Percentiles rank a stretch among this genome's conserved stretches.
These are phyloP conservation scores for Euwallacea fornicatus DNA, from an alignment of 1,140 invertebrate species.

Conservation along the genomic window DNA sequence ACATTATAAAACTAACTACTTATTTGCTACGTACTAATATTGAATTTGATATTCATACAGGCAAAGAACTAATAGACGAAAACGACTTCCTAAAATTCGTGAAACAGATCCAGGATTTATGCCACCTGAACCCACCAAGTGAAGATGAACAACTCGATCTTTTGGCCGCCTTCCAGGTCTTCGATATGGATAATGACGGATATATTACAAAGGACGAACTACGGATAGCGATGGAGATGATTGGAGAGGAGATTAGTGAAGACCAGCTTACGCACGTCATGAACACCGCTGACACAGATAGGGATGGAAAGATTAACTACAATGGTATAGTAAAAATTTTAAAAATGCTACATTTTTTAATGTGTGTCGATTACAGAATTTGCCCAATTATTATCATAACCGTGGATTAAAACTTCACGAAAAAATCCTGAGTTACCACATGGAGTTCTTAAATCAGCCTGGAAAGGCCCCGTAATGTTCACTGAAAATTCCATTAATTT, in stretches of 20 bases:
- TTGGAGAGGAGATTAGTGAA: slow-evolving; percentile 73
- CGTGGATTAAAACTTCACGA: too few relatives aligned
- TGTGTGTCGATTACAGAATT: slow-evolving; percentile 59
- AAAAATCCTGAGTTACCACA: too few relatives aligned
- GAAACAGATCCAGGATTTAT: slow-evolving; percentile 66
- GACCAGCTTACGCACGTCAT: slow-evolving; percentile 71
- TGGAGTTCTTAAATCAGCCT: too few relatives aligned
- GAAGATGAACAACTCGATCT: slow-evolving; percentile 71
- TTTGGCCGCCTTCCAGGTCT: slow-evolving; percentile 75
- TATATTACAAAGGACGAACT: slow-evolving; percentile 77
- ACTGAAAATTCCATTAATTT: too few relatives aligned
- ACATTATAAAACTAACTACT: too few relatives aligned
- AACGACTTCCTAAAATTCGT: slow-evolving; percentile 73
- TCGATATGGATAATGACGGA: slow-evolving; percentile 75
- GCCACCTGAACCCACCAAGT: slow-evolving; percentile 61
- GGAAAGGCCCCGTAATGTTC: too few relatives aligned
- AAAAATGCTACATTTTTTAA: slow-evolving; percentile 7
- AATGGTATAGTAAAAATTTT: slow-evolving; percentile 61
- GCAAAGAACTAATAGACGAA: slow-evolving; percentile 64
- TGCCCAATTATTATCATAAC: slow-evolving; percentile 56
- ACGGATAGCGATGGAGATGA: slow-evolving; percentile 73
- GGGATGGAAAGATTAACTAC: slow-evolving; percentile 76
- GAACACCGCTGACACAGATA: slow-evolving; percentile 70
- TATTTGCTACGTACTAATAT: too few relatives aligned
- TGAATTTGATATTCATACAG: slow-evolving; percentile 21